Evolutionary conservation across 1,140 invertebrate species (phyloP).

Genomic region (Hyles euphorbiae): DNA sequence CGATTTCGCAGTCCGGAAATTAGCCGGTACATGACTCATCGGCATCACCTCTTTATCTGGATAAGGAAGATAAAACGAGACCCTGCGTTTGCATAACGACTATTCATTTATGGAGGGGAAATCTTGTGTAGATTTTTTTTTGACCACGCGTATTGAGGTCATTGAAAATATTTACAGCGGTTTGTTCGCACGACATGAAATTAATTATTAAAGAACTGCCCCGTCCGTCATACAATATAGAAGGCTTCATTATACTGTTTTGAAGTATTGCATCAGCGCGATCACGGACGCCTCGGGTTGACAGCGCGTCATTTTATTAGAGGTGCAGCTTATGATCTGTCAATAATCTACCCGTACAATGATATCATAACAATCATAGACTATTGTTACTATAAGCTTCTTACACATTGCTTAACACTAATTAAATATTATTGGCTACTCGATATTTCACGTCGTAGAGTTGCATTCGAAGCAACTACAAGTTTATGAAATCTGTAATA

Average conservation of each 20-base stretch:
- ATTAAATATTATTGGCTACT: constrained; percentile 17
- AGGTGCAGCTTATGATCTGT: constrained; percentile 34
- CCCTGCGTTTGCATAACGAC: constrained; percentile 32
- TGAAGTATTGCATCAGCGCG: constrained; percentile 31
- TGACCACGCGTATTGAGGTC: neutral
- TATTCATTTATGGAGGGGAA: constrained; percentile 21
- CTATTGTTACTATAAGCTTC: constrained; percentile 10
- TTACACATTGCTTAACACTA: constrained; percentile 11
- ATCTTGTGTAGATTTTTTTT: constrained; percentile 14
- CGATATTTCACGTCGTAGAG: neutral
- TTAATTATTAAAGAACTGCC: too few relatives aligned
- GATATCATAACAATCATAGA: constrained; percentile 33
- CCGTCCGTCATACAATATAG: too few relatives aligned
- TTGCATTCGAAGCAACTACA: too few relatives aligned
- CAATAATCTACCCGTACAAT: constrained; percentile 34
- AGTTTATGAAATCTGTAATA: too few relatives aligned
- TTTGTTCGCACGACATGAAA: neutral
- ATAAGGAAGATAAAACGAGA: constrained; percentile 50
- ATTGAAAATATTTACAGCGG: neutral
- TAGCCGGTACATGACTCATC: constrained; percentile 44
- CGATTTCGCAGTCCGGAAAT: constrained; percentile 51
- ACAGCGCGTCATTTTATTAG: constrained; percentile 32
- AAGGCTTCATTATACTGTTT: neutral
- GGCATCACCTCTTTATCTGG: constrained; percentile 41
- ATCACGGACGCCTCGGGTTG: constrained; percentile 19